Percentiles rank a stretch among this genome's conserved stretches.
These are phyloP conservation scores for Embiotoca jacksoni DNA, from an alignment of 2,113 vertebrate genomes.

Conservation along the genomic window DNA sequence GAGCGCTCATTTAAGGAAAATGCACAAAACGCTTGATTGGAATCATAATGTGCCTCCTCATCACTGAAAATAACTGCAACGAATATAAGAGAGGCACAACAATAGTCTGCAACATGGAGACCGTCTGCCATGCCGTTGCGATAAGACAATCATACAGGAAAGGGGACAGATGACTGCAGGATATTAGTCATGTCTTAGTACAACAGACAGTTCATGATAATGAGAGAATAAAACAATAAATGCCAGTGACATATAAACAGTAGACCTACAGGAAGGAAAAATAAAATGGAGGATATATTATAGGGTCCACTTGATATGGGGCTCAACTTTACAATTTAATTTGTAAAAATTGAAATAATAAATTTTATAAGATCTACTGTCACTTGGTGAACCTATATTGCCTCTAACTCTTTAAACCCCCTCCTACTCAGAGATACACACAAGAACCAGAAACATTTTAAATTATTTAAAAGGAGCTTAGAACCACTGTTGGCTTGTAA, in stretches of 20 bases:
- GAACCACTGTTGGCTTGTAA: neutral
- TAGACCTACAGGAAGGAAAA: neutral
- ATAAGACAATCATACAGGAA: neutral
- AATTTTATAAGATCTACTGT: neutral
- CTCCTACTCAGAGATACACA: neutral
- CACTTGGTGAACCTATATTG: neutral
- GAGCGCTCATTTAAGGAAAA: neutral
- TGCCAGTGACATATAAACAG: neutral
- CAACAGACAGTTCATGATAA: neutral
- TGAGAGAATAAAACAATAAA: neutral
- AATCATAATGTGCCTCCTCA: neutral
- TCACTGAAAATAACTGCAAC: neutral
- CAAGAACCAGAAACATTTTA: neutral
- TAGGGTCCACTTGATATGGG: too few relatives aligned
- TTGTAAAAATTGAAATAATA: neutral
- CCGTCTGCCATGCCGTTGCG: neutral
- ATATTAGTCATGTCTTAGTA: neutral
- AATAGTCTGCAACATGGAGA: slow-evolving; percentile 1
- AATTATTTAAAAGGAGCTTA: neutral
- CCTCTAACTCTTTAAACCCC: neutral
- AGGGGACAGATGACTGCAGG: neutral
- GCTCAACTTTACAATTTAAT: neutral
- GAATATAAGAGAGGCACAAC: neutral
- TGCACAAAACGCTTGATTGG: neutral
- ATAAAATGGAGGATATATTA: neutral